phyloP scores from a whole-genome alignment of 2,113 vertebrate species.

The Puffinus mauretanicus region DNA sequence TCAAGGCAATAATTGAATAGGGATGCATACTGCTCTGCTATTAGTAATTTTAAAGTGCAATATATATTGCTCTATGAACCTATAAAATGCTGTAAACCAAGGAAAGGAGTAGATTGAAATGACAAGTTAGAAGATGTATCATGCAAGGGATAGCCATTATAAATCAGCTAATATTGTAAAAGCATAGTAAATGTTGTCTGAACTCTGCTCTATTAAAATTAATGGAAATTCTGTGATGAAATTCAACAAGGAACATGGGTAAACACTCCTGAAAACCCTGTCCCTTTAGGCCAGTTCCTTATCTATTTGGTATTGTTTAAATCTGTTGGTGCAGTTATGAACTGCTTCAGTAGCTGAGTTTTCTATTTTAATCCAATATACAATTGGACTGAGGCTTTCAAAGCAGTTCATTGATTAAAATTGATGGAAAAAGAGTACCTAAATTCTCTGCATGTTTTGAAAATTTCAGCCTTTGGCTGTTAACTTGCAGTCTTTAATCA shows the following conservation, averaged over 20 bases:
- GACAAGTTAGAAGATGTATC: background rate
- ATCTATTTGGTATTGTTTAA: background rate
- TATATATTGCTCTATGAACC: background rate
- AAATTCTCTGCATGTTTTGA: background rate
- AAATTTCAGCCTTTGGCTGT: conserved; percentile 6
- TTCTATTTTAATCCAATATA: background rate
- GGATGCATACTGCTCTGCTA: background rate
- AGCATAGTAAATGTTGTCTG: background rate
- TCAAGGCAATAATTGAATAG: background rate
- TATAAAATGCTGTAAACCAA: background rate
- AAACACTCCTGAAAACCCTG: background rate
- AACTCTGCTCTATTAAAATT: background rate
- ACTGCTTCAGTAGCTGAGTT: background rate
- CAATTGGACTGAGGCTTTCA: background rate
- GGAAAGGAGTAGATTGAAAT: background rate
- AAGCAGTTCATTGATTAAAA: conserved; percentile 16
- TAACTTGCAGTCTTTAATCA: background rate
- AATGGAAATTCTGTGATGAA: background rate
- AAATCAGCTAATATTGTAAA: background rate
- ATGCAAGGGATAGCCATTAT: background rate
- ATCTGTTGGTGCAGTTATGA: background rate
- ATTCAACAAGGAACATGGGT: background rate
- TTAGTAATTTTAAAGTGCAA: background rate
- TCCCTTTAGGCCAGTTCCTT: background rate
- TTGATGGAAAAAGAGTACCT: background rate